phyloP scores from a whole-genome alignment of 1,140 invertebrate genomes.

The Drosophila sucinea region DNA sequence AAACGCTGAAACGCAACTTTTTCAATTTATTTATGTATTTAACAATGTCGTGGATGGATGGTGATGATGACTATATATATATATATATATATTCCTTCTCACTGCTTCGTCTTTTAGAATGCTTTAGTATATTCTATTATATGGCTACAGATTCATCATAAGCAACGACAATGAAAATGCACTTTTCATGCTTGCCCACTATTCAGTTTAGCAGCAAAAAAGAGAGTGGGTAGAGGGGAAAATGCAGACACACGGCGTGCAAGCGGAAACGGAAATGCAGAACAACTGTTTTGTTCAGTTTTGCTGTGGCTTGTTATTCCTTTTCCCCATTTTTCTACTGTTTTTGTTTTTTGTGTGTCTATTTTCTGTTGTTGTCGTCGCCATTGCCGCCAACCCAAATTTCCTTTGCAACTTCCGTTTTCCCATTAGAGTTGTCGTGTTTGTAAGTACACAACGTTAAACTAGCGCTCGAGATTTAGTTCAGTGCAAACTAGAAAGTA shows the following conservation, averaged over 20 bases:
- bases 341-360: conserved; percentile 8
- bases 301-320: conserved; percentile 44
- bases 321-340: conserved; percentile 36
- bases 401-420: conserved; percentile 61
- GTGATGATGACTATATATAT: not conserved
- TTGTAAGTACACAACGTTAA: conserved; percentile 50
- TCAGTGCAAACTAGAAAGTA: conserved; percentile 49
- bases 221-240: not conserved
- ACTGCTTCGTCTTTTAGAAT: not conserved
- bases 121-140: conserved; percentile 27
- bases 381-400: conserved; percentile 43
- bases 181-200: conserved; percentile 42
- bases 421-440: conserved; percentile 69
- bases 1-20: conserved; percentile 52
- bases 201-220: not conserved
- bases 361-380: conserved; percentile 15
- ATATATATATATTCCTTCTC: not conserved
- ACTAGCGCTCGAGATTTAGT: conserved; percentile 61
- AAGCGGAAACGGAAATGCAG: conserved; percentile 77
- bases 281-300: conserved; percentile 64
- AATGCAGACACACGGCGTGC: conserved; percentile 22
- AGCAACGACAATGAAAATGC: conserved; percentile 49
- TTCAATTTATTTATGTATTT: conserved; percentile 71
- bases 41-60: conserved; percentile 26
- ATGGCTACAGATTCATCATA: conserved; percentile 42